Evolutionary conservation across 1,140 invertebrate genomes (phyloP).

Genomic region (Heliconius melpomene): DNA sequence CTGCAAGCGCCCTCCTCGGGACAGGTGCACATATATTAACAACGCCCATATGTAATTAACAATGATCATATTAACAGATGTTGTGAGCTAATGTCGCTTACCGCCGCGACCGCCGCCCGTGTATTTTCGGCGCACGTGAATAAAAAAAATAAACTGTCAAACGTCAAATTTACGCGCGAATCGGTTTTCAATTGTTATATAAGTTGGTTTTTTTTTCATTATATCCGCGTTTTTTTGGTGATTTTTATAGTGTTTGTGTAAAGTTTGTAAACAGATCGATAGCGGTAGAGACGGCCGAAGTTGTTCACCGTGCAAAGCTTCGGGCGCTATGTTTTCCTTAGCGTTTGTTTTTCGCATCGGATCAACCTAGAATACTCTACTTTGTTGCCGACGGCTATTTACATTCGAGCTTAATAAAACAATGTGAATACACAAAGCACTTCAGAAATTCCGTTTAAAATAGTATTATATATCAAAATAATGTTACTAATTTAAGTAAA

Average conservation of each 20-base stretch:
- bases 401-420: conserved; percentile 28
- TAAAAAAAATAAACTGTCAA: conserved; percentile 22
- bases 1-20: conserved; percentile 79
- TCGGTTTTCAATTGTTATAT: neutral
- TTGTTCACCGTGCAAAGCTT: conserved; percentile 26
- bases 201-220: neutral
- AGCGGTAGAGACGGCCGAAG: conserved; percentile 45
- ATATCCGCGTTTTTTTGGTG: neutral
- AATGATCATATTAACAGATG: conserved; percentile 81
- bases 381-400: conserved; percentile 26
- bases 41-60: conserved; percentile 81
- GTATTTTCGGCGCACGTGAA: conserved; percentile 76
- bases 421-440: neutral
- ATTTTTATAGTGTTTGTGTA: conserved; percentile 31
- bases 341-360: conserved; percentile 30
- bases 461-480: neutral
- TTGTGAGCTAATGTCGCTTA: conserved; percentile 80
- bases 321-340: conserved; percentile 33
- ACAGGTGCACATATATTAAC: conserved; percentile 79
- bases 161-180: conserved; percentile 24
- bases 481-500: neutral
- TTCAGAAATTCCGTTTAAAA: neutral
- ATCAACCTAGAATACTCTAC: conserved; percentile 27
- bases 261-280: conserved; percentile 75
- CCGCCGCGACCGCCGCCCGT: conserved; percentile 71